Base-by-base conservation (phyloP, 2,113 vertebrate genomes). In the Chlamydotis undulata region DNA sequence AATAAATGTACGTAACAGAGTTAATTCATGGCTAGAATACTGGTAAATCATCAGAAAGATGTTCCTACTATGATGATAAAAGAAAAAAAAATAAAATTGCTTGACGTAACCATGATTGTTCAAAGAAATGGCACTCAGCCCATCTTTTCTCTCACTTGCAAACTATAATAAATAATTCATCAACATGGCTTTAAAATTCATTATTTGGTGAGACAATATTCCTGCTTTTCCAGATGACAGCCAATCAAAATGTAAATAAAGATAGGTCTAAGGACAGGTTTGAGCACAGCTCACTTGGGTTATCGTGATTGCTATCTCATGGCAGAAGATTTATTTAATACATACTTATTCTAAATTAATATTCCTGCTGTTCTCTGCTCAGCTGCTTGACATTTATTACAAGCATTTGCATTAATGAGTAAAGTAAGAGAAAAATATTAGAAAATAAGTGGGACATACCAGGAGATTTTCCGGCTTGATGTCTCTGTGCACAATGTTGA, bases 391-490 rank as follows among this genome's bases (percentile, higher is more conserved):
- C 65, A 53, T 93, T 93, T 87, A 65, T 35, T 35, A 71, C 19
- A 47, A 78, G 23, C 41, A 52, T 37, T 45, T 71, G 47, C 73
- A 91, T 91, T 91, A 70, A 69, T 24, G 77, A 82, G 56, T n/a
- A 29, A 82, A 86, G 47, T 35, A 59, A 88, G 55, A 57, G 17
- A 69, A 78, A 78, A 88, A 77, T 41, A 59, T 41, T 55, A 39
- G 43, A 50, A 92, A 95, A 89, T 26, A 68, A 87, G 26, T 22
- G 47, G 67, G 29, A 61, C 90, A 0, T 98, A 99, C 99, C 98
- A 99, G 96, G 69, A 99, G 98, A 90, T 99, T 99, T 97, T 99
- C 99, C 9, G 99, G 99, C 95, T 99, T 99, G 96, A 99, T 99
- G 94, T 99, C 99, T 91, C 99, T 98, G 97, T 99, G 99, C 45